Evolutionary conservation across 2,113 vertebrate species (phyloP), one percentile per base, ranked within the genome.

Genomic region (Callocephalon fimbriatum): DNA sequence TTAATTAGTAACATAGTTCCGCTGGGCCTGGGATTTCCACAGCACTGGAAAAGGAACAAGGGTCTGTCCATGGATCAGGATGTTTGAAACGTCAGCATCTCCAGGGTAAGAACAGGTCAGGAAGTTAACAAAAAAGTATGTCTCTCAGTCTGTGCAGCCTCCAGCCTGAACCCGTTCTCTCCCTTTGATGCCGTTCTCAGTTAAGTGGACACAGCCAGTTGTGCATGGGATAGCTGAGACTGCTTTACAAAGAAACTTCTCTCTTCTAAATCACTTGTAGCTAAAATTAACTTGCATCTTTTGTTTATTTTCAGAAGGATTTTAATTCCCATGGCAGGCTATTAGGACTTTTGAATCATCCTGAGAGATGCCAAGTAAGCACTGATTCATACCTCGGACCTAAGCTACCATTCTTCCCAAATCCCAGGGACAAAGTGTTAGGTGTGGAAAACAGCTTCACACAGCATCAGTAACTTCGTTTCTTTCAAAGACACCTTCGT

Each of bases 371-470:
- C 21, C 83, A 81, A 71, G 29, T 23, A 75, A 94, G 71, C 68
- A 72, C 6, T 21, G 61, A 93, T 38, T 91, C 83, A 51, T 26
- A 23, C 3, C 75, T 72, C 61, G n/a, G 76, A 96, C n/a, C 20
- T 87, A 44, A 86, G 75, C 47, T 61, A 73, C 29, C 22, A 18
- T 61, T 78, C 51, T 54, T 87, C 68, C 44, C 38, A 63, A 38
- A 1, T 44, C 18, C 29, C 10, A 0, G 47, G 73, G 51, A 84
- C 59, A 77, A 81, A 89, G 68, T 0, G 0, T 13, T 48, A 56
- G 44, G 59, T 7, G 14, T 8, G 10, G 27, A 50, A 81, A 84
- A 59, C 37, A 72, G 58, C 37, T 40, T 53, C 3, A 0, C 40
- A 22, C 56, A 73, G 54, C 42, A 47, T 7, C 72, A 29, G 45